phyloP scores from a whole-genome alignment of 2,797 vertebrate genomes.

The Rallus crepitans region DNA sequence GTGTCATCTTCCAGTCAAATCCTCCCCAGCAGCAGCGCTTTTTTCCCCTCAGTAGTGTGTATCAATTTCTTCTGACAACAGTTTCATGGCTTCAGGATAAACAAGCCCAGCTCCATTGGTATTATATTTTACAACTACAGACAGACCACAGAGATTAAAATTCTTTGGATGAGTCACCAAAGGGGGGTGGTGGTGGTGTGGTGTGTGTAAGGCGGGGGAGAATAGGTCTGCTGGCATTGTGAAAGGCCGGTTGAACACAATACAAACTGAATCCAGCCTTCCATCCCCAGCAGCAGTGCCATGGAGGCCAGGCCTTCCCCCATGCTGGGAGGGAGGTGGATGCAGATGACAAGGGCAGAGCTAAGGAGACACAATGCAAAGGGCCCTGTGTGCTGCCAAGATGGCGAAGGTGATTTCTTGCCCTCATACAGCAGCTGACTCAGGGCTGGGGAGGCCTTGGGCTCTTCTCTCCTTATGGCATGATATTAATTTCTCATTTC shows the following conservation, averaged over 20 bases:
- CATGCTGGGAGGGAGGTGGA: accelerated
- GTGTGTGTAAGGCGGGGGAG: not conserved
- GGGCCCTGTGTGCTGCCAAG: not conserved
- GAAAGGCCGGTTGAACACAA: not conserved
- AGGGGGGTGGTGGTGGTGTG: not conserved
- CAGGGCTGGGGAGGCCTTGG: not conserved
- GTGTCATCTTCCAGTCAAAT: slow-evolving; percentile 41
- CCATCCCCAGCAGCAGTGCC: not conserved
- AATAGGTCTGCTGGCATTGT: accelerated
- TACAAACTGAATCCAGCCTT: not conserved
- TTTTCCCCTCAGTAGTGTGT: not conserved
- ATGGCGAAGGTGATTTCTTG: not conserved
- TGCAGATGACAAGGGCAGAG: not conserved
- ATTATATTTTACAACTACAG: slow-evolving; percentile 47
- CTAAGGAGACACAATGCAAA: accelerated
- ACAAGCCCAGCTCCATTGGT: not conserved
- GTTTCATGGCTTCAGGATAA: slow-evolving; percentile 47
- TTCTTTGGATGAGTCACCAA: slow-evolving; percentile 45
- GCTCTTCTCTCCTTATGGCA: not conserved
- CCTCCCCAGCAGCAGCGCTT: slow-evolving; percentile 45
- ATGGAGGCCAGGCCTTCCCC: not conserved
- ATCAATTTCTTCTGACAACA: slow-evolving; percentile 64
- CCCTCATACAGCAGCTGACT: accelerated
- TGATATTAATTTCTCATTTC: not conserved
- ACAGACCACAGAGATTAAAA: slow-evolving; percentile 30